Conservation (phyloP, 2,113 vertebrate genomes). For the Scolopax mira region DNA sequence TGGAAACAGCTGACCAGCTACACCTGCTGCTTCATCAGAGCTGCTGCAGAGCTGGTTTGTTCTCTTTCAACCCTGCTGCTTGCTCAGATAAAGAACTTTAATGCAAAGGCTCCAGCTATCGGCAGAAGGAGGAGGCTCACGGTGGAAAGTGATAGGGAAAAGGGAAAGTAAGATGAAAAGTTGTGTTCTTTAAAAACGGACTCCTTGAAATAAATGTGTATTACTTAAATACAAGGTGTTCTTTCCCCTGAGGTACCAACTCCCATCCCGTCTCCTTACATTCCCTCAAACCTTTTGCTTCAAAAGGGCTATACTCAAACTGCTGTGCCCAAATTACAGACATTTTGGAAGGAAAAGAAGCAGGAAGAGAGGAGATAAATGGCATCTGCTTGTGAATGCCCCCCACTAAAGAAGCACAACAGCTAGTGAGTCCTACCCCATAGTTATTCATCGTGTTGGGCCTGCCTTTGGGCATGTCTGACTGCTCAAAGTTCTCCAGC, state of each 20-base stretch:
- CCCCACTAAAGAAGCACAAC: neutral
- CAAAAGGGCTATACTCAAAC: neutral
- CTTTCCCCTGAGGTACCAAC: neutral
- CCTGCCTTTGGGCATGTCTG: conserved; percentile 88
- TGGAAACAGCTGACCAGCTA: neutral
- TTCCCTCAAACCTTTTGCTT: neutral
- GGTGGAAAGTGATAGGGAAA: neutral
- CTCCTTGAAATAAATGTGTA: neutral
- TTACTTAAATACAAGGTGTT: neutral
- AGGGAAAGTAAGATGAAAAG: neutral
- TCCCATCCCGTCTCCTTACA: neutral
- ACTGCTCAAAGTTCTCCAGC: conserved; percentile 91
- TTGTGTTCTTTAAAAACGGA: neutral
- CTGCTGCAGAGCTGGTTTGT: neutral
- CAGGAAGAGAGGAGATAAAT: neutral
- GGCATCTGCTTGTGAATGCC: neutral
- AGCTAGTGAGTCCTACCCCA: conserved; percentile 76
- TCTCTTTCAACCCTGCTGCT: neutral
- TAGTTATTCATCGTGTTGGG: conserved; percentile 98
- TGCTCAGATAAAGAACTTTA: neutral
- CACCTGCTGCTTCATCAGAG: neutral
- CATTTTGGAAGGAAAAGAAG: neutral
- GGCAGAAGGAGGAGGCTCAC: neutral
- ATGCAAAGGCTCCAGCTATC: neutral
- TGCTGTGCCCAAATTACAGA: neutral